Conservation (phyloP, 1,140 invertebrate genomes). For the Wasmannia auropunctata region DNA sequence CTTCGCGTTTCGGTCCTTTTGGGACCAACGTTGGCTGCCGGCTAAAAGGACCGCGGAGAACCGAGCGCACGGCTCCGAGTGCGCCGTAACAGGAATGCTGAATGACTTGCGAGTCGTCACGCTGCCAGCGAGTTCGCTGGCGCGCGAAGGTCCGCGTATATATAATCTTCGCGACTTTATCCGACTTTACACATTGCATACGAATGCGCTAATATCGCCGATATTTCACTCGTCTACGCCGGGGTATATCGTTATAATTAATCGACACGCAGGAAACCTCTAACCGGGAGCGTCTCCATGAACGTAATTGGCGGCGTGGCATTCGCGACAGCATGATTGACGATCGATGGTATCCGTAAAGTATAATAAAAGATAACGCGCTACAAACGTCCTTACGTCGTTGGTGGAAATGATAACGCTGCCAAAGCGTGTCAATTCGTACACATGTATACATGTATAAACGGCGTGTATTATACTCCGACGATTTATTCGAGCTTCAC, state of each 20-base stretch:
- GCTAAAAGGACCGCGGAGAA: slow-evolving; percentile 34
- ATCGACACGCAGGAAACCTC: slow-evolving; percentile 17
- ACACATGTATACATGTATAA: background rate
- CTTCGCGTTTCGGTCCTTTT: slow-evolving; percentile 65
- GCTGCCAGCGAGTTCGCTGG: slow-evolving; percentile 46
- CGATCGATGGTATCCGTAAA: slow-evolving; percentile 24
- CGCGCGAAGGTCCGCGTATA: slow-evolving; percentile 44
- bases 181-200: slow-evolving; percentile 20
- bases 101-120: slow-evolving; percentile 66
- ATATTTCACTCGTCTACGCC: slow-evolving; percentile 36
- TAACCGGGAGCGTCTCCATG: background rate
- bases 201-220: slow-evolving; percentile 36
- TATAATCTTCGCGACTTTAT: slow-evolving; percentile 36
- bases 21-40: slow-evolving; percentile 50
- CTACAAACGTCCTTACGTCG: slow-evolving; percentile 5
- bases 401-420: background rate
- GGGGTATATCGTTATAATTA: slow-evolving; percentile 40
- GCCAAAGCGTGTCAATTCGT: background rate
- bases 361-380: slow-evolving; percentile 31
- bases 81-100: slow-evolving; percentile 60
- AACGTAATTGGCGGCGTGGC: slow-evolving; percentile 33
- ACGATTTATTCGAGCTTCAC: slow-evolving; percentile 16
- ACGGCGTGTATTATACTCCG: background rate
- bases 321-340: slow-evolving; percentile 20
- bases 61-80: background rate